phyloP scores from a whole-genome alignment of 2,888 invertebrate genomes.

The Petrophora chlorosata region DNA sequence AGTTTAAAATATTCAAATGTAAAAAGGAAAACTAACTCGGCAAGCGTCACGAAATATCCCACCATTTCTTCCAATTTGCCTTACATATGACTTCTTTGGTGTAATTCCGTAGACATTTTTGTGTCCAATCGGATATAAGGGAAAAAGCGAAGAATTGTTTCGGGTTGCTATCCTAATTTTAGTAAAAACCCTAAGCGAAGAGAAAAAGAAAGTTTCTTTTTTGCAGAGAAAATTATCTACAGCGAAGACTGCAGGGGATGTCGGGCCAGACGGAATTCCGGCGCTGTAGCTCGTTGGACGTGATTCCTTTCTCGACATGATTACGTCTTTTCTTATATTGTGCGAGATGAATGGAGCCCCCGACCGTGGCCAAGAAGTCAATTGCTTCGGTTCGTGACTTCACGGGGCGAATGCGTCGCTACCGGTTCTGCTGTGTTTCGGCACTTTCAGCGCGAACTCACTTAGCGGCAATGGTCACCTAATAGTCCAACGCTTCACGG shows the following conservation, averaged over 20 bases:
- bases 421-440: conserved; percentile 22
- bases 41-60: too few relatives aligned
- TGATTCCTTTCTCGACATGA: conserved; percentile 74
- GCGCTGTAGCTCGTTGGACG: conserved; percentile 73
- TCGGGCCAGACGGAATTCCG: conserved; percentile 74
- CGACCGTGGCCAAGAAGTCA: conserved; percentile 61
- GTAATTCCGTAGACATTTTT: conserved; percentile 5
- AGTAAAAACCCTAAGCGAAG: conserved; percentile 48
- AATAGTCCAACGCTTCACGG: not conserved
- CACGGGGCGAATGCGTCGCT: conserved; percentile 40
- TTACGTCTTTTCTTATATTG: conserved; percentile 79
- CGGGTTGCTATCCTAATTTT: conserved; percentile 51
- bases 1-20: too few relatives aligned
- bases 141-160: conserved; percentile 42
- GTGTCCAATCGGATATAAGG: conserved; percentile 12
- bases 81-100: not conserved
- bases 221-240: conserved; percentile 64
- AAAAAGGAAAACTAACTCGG: too few relatives aligned
- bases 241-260: conserved; percentile 55
- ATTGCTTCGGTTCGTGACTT: conserved; percentile 65
- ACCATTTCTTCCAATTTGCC: too few relatives aligned
- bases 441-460: not conserved
- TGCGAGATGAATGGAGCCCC: conserved; percentile 66
- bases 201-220: conserved; percentile 46
- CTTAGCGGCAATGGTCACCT: not conserved